A percentile compares a stretch with the other conserved stretches of the same genome.
Conservation (phyloP, 2,797 vertebrate genomes). For the Todus mexicanus region DNA sequence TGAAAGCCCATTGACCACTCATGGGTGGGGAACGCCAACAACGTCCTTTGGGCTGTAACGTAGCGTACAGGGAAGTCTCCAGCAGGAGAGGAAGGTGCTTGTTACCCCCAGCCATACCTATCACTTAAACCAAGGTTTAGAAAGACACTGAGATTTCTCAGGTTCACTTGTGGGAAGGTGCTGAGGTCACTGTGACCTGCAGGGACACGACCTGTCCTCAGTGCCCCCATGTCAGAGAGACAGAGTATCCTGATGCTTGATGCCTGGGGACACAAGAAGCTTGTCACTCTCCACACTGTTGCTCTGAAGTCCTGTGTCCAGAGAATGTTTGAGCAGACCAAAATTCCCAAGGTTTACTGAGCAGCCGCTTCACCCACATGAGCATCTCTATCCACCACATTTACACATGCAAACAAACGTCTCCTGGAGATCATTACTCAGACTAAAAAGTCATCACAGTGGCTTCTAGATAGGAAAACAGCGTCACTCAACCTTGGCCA, state of each 20-base stretch:
- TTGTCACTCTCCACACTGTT: fast-evolving
- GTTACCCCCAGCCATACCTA: fast-evolving
- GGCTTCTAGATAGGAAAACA: background rate
- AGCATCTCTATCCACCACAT: background rate
- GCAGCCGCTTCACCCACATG: background rate
- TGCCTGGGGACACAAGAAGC: background rate
- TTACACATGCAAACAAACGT: background rate
- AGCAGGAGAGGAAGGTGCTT: fast-evolving
- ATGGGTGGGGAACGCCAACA: background rate
- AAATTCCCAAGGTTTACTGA: background rate
- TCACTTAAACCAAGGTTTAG: background rate
- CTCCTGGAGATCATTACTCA: background rate
- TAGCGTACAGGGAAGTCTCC: background rate
- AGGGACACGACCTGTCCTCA: background rate
- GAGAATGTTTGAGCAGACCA: background rate
- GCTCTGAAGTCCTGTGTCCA: background rate
- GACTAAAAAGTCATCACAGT: background rate
- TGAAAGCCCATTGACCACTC: background rate
- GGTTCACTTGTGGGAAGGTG: background rate
- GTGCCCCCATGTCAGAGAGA: fast-evolving
- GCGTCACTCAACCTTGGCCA: background rate
- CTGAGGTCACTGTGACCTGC: background rate
- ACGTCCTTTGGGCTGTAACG: background rate
- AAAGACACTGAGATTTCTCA: background rate
- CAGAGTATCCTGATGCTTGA: fast-evolving